Evolutionary conservation across 2,797 vertebrate genomes (phyloP).

Genomic region (Thripadectes ignobilis): DNA sequence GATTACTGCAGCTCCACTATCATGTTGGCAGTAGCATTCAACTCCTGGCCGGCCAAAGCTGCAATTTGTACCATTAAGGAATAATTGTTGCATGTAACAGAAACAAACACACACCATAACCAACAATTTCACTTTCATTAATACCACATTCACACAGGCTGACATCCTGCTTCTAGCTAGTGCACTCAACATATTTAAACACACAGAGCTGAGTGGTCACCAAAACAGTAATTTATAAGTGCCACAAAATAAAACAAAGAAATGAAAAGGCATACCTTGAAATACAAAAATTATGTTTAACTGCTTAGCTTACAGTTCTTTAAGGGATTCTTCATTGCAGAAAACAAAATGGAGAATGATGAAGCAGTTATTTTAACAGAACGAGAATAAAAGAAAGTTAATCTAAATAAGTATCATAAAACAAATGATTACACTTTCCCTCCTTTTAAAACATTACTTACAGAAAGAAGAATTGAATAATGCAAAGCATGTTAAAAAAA

Average conservation of each 20-base stretch:
- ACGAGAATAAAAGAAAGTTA: neutral
- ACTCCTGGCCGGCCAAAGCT: conserved; percentile 96
- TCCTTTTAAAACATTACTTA: neutral
- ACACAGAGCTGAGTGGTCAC: neutral
- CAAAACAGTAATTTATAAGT: neutral
- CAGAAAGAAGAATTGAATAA: neutral
- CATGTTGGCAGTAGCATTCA: conserved; percentile 97
- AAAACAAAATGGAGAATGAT: neutral
- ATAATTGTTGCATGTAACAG: neutral
- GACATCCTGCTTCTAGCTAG: neutral
- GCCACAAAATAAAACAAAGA: neutral
- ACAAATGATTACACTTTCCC: neutral
- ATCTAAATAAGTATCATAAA: neutral
- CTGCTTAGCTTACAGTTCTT: neutral
- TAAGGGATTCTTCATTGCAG: neutral
- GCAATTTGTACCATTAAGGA: conserved; percentile 84
- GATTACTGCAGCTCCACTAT: conserved; percentile 93
- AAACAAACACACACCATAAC: neutral
- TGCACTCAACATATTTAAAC: neutral
- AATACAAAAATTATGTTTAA: neutral
- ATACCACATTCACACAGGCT: neutral
- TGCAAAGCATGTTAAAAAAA: neutral
- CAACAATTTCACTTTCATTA: neutral
- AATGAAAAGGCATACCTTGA: neutral
- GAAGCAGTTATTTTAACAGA: neutral